Evolutionary conservation across 2,797 vertebrate genomes (phyloP).

Genomic region (Poeciliopsis paucimaculata): DNA sequence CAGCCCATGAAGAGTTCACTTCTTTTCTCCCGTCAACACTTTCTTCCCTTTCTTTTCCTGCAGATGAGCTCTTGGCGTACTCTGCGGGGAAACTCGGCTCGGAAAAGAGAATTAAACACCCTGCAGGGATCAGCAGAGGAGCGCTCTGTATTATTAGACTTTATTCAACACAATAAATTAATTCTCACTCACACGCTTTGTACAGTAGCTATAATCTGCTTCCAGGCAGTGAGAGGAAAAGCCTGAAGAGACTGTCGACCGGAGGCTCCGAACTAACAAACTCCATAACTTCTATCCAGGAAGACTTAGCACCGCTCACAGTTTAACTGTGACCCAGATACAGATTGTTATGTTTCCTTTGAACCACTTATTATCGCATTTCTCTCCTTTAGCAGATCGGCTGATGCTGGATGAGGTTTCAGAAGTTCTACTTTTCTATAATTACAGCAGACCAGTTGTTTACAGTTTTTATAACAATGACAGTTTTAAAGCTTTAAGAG

Average conservation of each 20-base stretch:
- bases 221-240: slow-evolving; percentile 19
- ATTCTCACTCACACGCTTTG: slow-evolving; percentile 19
- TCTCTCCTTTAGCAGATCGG: neutral
- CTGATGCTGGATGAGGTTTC: neutral
- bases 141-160: slow-evolving; percentile 36
- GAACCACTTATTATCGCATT: neutral
- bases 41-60: slow-evolving; percentile 21
- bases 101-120: slow-evolving; percentile 36
- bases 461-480: neutral
- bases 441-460: neutral
- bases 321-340: slow-evolving; percentile 24
- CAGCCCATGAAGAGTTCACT: neutral
- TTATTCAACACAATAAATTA: slow-evolving; percentile 37
- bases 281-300: slow-evolving; percentile 2
- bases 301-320: slow-evolving; percentile 3
- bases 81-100: slow-evolving; percentile 13
- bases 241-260: slow-evolving; percentile 8
- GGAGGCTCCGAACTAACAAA: slow-evolving; percentile 20
- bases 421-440: neutral
- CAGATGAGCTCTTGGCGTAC: slow-evolving; percentile 17
- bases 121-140: slow-evolving; percentile 44
- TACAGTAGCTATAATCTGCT: slow-evolving; percentile 23
- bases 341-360: neutral
- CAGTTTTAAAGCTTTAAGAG: neutral
- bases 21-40: neutral